These are phyloP conservation scores for Brassicogethes aeneus DNA, from an alignment of 2,888 invertebrate genomes.

Conservation along the genomic window DNA sequence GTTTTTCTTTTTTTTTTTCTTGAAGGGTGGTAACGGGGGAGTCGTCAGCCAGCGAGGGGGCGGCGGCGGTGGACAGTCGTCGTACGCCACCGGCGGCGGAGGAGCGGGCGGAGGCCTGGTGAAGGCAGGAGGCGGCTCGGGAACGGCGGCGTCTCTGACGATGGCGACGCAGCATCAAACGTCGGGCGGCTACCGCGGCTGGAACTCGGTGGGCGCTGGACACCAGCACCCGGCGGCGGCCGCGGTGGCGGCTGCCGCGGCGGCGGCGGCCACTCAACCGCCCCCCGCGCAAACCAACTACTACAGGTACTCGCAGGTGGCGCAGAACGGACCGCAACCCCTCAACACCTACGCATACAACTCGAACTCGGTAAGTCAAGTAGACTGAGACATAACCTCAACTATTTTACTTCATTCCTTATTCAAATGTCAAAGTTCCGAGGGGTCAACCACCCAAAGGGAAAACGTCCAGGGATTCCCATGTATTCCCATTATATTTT, in stretches of 20 bases:
- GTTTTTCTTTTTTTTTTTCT: slow-evolving; percentile 18
- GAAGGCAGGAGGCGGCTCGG: slow-evolving; percentile 22
- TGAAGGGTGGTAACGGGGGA: slow-evolving; percentile 34
- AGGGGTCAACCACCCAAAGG: no score
- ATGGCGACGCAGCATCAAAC: slow-evolving; percentile 42
- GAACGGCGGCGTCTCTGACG: slow-evolving; percentile 21
- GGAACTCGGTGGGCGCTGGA: slow-evolving; percentile 39
- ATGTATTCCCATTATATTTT: no score
- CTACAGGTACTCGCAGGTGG: slow-evolving; percentile 37
- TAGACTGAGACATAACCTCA: no score
- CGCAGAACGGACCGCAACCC: slow-evolving; percentile 25
- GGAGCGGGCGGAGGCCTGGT: no score
- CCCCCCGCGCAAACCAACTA: slow-evolving; percentile 40
- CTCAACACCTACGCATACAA: slow-evolving; percentile 38
- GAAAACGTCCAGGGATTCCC: no score
- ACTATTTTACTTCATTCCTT: no score
- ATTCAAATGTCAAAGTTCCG: no score
- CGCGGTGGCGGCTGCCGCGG: slow-evolving; percentile 14
- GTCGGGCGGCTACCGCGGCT: slow-evolving; percentile 37
- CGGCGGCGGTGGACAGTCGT: no score
- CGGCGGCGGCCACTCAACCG: no score
- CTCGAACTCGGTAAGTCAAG: no score
- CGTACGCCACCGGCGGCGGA: slow-evolving; percentile 10
- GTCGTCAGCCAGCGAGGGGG: slow-evolving; percentile 24
- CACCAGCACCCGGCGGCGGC: slow-evolving; percentile 25